Evolutionary conservation across 2,113 vertebrate species (phyloP).

Genomic region (Callipepla californica): DNA sequence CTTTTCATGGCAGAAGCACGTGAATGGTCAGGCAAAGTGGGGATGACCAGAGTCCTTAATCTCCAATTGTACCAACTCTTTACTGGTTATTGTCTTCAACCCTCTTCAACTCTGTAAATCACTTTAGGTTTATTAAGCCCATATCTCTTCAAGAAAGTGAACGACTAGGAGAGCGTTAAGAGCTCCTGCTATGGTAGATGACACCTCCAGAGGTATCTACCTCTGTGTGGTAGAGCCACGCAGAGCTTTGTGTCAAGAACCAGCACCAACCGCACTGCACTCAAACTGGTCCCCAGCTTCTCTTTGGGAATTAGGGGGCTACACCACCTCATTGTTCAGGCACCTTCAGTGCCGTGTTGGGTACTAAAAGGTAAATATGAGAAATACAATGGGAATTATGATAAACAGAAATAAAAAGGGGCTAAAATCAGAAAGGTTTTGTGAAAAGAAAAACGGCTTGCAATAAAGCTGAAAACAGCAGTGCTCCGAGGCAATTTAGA

Average conservation of each 20-base stretch:
- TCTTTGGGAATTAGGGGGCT: background rate
- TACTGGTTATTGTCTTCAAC: background rate
- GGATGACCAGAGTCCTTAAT: background rate
- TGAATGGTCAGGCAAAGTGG: background rate
- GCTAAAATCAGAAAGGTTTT: slow-evolving; percentile 92
- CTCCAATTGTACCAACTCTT: background rate
- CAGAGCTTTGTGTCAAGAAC: slow-evolving; percentile 6
- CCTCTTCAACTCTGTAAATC: background rate
- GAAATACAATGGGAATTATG: slow-evolving; percentile 84
- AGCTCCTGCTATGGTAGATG: background rate
- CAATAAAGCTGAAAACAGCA: slow-evolving; percentile 99
- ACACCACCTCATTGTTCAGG: background rate
- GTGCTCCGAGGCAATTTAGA: slow-evolving; percentile 99
- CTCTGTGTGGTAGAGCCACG: background rate
- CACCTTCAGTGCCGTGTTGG: slow-evolving; percentile 32
- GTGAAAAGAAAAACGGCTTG: slow-evolving; percentile 94
- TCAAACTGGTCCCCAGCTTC: background rate
- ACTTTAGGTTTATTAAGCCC: slow-evolving; percentile 18
- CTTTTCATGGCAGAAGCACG: background rate
- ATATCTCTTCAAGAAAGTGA: background rate
- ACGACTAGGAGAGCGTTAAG: background rate
- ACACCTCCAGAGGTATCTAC: background rate
- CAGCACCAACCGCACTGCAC: background rate
- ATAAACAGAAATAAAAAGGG: slow-evolving; percentile 91
- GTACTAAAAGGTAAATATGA: slow-evolving; percentile 83